Evolutionary conservation across 2,113 vertebrate genomes (phyloP), one percentile per base, ranked within the genome.

Genomic region (Zapus hudsonius): DNA sequence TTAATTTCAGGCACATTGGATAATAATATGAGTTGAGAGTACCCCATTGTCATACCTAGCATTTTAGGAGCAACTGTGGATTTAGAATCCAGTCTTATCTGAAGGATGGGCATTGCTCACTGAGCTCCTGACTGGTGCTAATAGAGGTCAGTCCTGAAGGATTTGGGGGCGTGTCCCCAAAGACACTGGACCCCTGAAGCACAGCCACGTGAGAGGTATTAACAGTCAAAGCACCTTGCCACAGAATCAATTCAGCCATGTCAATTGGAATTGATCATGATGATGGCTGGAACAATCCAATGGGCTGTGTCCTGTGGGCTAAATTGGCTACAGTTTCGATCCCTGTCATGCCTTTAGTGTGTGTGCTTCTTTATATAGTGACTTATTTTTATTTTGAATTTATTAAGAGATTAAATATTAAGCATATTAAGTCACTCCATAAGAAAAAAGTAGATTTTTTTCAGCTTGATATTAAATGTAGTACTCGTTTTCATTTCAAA

Each of bases 181-280:
- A 89, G 80, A 92, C 36, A 4, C 25, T 47, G 8, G 38, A 29
- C 33, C 73, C 63, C 22, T 33, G 11, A 74, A 63, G 84, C 69
- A 31, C 74, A 73, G 47, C 66, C 59, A 2, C 29, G 17, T 63
- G 70, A 38, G 84, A 73, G 82, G 63, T 42, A 87, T 59, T 95
- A 78, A 47, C 84, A 93, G 22, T 36, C 55, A 42, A 87, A 87
- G 72, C 75, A 31, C 84, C 83, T 93, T 95, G 36, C 72, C 89
- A 69, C 76, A 42, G 67, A 93, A 95, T 96, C 84, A 81, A 22
- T 92, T 84, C 33, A 92, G 55, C 75, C 38, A 20, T 74, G 44
- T 92, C 95, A 70, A 6, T 92, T 87, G 70, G 66, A 82, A 93
- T 88, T 75, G 94, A 95, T 95, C 87, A 42, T 66, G 72, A 23